Evolutionary conservation across 1,140 invertebrate species (phyloP), one percentile per base, ranked within the genome.

Genomic region (Dendrolimus kikuchii): DNA sequence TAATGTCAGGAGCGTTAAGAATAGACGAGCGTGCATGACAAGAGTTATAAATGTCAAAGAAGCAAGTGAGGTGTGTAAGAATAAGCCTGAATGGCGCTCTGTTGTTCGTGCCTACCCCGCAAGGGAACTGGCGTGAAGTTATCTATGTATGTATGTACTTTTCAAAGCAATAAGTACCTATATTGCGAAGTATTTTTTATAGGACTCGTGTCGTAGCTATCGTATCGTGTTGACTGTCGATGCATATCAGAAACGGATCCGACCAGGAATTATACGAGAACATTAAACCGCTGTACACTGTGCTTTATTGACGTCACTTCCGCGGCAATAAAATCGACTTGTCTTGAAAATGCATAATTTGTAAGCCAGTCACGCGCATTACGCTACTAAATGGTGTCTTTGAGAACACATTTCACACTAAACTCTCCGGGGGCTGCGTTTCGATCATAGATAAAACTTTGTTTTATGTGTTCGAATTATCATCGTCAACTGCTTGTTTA

Each of bases 301-400:
- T 82, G 80, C 67, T 83, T 83, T 82, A 82, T 81, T 83, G 80
- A 82, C 77, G 70, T 82, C 79, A 81, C 80, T 85, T 85, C 81
- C 81, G 75, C 59, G 57, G 76, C 66, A 83, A 83, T 86, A 86
- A 86, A 86, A 84, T 77, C 76, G 74, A 74, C 74, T 74, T 81
- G 80, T 77, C 78, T 76, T 74, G 73, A 68, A 84, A 86, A 86
- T 77, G 81, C 76, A 83, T 84, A 81, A 86, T 86, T 82, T 77
- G 82, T 86, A 83, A 64, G 62, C 66, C 68, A 81, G 82, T 82
- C 82, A 83, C 80, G 80, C 78, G 77, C 67, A 71, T 74, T 76
- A 77, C 67, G 71, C 71, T 79, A 77, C 80, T 86, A 86, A 86
- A 86, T 71, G 80, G 78, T 86, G 79, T 82, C 76, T 74, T 69